Evolutionary conservation across 1,140 invertebrate species (phyloP).

Genomic region (Leucophenga varia): DNA sequence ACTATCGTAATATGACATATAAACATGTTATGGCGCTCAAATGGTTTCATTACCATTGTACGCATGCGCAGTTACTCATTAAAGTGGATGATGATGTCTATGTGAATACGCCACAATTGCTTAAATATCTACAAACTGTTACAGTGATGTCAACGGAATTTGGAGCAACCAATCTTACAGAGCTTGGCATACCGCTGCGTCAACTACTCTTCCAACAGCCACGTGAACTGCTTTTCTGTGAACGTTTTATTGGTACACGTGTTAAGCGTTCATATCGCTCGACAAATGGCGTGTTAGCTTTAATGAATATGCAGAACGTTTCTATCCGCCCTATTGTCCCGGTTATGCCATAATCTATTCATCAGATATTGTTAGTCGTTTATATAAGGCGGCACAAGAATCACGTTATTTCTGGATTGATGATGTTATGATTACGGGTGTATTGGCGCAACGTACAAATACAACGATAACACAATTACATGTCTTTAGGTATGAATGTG

Average conservation of each 20-base stretch:
- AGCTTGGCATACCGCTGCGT: conserved; percentile 1
- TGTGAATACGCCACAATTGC: conserved; percentile 68
- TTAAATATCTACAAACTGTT: conserved; percentile 61
- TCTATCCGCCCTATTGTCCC: conserved; percentile 73
- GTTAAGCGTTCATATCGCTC: conserved; percentile 67
- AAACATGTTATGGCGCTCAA: conserved; percentile 85
- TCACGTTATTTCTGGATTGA: conserved; percentile 82
- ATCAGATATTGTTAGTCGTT: conserved; percentile 65
- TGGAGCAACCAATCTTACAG: too few relatives aligned
- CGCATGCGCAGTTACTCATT: conserved; percentile 70
- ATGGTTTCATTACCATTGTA: conserved; percentile 73
- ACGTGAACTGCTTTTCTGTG: conserved; percentile 64
- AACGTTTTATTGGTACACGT: conserved; percentile 54
- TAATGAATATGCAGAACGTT: conserved; percentile 64
- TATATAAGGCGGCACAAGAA: conserved; percentile 67
- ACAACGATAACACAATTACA: conserved; percentile 60
- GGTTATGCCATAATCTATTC: conserved; percentile 78
- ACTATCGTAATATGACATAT: conserved; percentile 84
- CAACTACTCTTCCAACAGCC: conserved; percentile 20
- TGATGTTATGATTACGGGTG: conserved; percentile 79
- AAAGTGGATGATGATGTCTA: conserved; percentile 82
- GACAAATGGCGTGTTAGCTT: conserved; percentile 78
- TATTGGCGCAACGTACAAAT: conserved; percentile 64
- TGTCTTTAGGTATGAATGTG: conserved; percentile 50
- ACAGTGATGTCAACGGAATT: not conserved